Evolutionary conservation across 2,797 vertebrate species (phyloP).

Genomic region (Rhynchonycteris naso): DNA sequence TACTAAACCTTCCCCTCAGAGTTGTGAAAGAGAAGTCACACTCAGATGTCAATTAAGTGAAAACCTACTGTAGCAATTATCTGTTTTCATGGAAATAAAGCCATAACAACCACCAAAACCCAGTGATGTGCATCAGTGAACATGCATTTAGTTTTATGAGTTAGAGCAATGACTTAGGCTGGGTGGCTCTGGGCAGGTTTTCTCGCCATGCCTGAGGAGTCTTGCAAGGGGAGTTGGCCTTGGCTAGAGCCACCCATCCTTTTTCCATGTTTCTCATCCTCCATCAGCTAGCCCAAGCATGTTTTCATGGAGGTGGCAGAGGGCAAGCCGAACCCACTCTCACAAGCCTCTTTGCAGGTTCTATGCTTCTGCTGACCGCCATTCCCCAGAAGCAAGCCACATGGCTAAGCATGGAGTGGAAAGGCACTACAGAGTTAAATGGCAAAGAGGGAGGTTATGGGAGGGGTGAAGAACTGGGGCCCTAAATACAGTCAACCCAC

Average conservation of each 20-base stretch:
- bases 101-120: not conserved
- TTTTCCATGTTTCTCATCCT: rapidly evolving
- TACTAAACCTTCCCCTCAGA: not conserved
- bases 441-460: not conserved
- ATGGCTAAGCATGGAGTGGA: not conserved
- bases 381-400: not conserved
- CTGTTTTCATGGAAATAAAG: not conserved
- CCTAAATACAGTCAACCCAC: not conserved
- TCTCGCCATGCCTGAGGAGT: not conserved
- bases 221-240: not conserved
- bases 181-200: not conserved
- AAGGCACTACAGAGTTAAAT: not conserved
- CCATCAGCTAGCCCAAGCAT: not conserved
- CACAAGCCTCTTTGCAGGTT: not conserved
- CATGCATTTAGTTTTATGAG: not conserved
- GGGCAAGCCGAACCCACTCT: not conserved
- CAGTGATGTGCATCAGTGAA: not conserved
- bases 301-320: not conserved
- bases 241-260: not conserved
- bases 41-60: not conserved
- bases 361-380: not conserved
- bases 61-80: not conserved
- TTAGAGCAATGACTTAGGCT: not conserved
- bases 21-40: not conserved
- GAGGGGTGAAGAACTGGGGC: not conserved